Percentiles rank a stretch among this genome's conserved stretches.
Evolutionary conservation across 2,888 invertebrate genomes (phyloP).

Genomic region (Tipula unca): DNA sequence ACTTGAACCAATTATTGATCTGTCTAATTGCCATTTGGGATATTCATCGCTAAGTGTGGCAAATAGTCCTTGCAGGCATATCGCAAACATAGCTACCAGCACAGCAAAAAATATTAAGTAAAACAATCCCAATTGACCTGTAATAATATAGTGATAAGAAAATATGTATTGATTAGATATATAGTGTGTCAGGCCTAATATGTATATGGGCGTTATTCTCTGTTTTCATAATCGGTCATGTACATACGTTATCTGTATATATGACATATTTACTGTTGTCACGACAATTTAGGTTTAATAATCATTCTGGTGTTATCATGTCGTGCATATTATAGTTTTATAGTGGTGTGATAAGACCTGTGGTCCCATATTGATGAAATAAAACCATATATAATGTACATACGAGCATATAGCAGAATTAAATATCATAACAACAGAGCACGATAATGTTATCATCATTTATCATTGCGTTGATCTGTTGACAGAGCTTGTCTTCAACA

Average conservation of each 20-base stretch:
- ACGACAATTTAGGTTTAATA: not conserved
- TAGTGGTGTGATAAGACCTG: too few species aligned
- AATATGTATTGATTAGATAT: not conserved
- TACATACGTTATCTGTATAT: not conserved
- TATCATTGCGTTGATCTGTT: too few species aligned
- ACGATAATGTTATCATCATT: too few species aligned
- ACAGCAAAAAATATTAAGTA: conserved; percentile 81
- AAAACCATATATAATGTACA: too few species aligned
- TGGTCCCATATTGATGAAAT: too few species aligned
- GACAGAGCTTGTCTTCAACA: too few species aligned
- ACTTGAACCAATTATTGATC: conserved; percentile 63
- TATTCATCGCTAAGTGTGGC: conserved; percentile 55
- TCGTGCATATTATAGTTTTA: too few species aligned
- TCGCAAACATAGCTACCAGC: conserved; percentile 73
- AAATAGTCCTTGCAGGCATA: conserved; percentile 77
- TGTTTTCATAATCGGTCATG: not conserved
- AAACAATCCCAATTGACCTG: conserved; percentile 76
- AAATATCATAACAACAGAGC: too few species aligned
- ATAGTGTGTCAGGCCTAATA: too few species aligned
- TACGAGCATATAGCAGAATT: too few species aligned
- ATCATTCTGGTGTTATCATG: not conserved
- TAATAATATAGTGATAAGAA: conserved; percentile 39
- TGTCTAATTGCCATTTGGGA: conserved; percentile 66
- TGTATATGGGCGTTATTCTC: too few species aligned
- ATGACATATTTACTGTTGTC: not conserved